Evolutionary conservation across 2,888 invertebrate genomes (phyloP).

Genomic region (Notodonta ziczac): DNA sequence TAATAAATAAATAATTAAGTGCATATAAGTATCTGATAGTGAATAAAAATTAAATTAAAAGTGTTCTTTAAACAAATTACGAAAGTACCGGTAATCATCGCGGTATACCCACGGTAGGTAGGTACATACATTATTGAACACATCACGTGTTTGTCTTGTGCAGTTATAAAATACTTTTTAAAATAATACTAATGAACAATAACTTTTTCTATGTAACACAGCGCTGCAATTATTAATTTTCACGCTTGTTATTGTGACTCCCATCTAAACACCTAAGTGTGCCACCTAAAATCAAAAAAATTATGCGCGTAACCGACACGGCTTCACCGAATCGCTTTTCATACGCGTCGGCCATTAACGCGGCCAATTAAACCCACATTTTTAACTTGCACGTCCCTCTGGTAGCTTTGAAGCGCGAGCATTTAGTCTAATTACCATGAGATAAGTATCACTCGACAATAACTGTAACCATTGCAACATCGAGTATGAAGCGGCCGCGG

Average conservation of each 20-base stretch:
- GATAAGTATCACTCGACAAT: slow-evolving; percentile 60
- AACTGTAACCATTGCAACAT: slow-evolving; percentile 78
- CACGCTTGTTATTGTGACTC: slow-evolving; percentile 2
- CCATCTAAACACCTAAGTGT: slow-evolving; percentile 2
- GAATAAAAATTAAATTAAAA: too few relatives aligned
- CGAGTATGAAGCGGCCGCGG: slow-evolving; percentile 35
- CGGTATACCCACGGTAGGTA: too few relatives aligned
- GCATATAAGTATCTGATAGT: too few relatives aligned
- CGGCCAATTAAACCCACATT: slow-evolving; percentile 33
- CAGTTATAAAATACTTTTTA: too few relatives aligned
- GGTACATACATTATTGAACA: too few relatives aligned
- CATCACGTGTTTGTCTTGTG: too few relatives aligned
- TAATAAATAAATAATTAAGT: too few relatives aligned
- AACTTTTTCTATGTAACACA: not conserved
- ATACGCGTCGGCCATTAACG: slow-evolving; percentile 21
- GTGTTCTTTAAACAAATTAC: too few relatives aligned
- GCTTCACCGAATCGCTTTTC: slow-evolving; percentile 13
- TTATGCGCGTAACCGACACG: slow-evolving; percentile 25
- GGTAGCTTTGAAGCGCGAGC: slow-evolving; percentile 43
- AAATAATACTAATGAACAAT: not conserved
- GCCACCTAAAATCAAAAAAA: slow-evolving; percentile 15
- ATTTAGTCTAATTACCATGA: slow-evolving; percentile 66
- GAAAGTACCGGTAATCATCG: too few relatives aligned
- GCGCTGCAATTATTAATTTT: not conserved
- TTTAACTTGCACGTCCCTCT: slow-evolving; percentile 33